A percentile compares a stretch with the other conserved stretches of the same genome.
phyloP scores from a whole-genome alignment of 2,797 vertebrate genomes.

The Falco rusticolus region DNA sequence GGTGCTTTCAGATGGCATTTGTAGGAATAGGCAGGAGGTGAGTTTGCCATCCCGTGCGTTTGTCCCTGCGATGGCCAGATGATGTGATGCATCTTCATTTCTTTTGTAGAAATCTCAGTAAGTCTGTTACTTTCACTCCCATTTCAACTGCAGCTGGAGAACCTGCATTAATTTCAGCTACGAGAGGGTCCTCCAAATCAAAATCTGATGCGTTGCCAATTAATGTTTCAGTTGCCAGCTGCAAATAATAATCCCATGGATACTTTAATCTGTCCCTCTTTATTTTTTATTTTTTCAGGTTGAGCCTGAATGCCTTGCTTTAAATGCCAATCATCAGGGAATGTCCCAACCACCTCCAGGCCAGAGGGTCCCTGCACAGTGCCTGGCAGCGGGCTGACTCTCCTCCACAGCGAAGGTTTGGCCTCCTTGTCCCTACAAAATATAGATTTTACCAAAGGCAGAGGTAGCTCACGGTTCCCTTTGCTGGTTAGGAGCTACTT shows the following conservation, averaged over 20 bases:
- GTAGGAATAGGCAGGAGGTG: background rate
- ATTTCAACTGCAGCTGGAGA: background rate
- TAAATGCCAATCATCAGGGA: background rate
- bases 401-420: background rate
- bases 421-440: rapidly evolving
- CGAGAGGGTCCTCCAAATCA: background rate
- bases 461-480: background rate
- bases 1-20: rapidly evolving
- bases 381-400: background rate
- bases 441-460: background rate
- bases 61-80: background rate
- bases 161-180: background rate
- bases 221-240: background rate
- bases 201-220: background rate
- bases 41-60: rapidly evolving
- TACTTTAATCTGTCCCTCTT: background rate
- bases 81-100: background rate
- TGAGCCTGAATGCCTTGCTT: background rate
- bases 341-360: background rate
- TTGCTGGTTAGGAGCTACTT: background rate
- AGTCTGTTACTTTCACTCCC: background rate
- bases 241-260: background rate
- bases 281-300: too few species aligned
- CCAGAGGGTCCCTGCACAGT: background rate
- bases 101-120: background rate